These are phyloP conservation scores for Hydrotaea diabolus DNA, from an alignment of 2,888 invertebrate genomes.

Conservation along the genomic window DNA sequence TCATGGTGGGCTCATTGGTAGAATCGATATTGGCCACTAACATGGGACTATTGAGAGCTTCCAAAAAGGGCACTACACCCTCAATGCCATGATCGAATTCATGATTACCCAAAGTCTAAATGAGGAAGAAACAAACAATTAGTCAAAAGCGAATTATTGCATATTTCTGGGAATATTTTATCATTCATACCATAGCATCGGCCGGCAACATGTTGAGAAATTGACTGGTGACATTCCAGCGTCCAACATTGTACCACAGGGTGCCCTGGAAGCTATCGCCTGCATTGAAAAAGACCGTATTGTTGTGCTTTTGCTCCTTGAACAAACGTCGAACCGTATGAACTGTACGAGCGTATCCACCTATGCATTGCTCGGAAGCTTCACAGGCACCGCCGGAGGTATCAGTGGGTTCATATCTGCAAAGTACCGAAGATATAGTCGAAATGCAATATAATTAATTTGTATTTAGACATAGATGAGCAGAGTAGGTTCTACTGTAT, in stretches of 20 bases:
- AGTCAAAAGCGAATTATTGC: background rate
- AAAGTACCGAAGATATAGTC: background rate
- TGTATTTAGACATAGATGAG: too few species aligned
- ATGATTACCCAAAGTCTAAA: conserved; percentile 91
- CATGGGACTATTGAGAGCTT: conserved; percentile 84
- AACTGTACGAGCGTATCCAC: conserved; percentile 86
- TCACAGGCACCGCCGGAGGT: conserved; percentile 83
- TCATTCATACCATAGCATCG: conserved; percentile 85
- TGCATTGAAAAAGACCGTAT: conserved; percentile 88
- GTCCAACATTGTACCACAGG: conserved; percentile 89
- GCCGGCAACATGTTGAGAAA: conserved; percentile 89
- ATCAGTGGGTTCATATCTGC: conserved; percentile 85
- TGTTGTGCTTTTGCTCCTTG: conserved; percentile 80
- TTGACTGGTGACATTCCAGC: conserved; percentile 87
- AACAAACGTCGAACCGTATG: conserved; percentile 82
- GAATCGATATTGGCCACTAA: conserved; percentile 89
- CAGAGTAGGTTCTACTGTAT: too few species aligned
- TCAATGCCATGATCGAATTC: conserved; percentile 90
- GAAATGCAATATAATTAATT: too few species aligned
- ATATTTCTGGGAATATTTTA: background rate
- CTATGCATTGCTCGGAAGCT: conserved; percentile 83
- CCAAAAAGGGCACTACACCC: conserved; percentile 87
- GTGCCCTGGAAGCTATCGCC: conserved; percentile 94
- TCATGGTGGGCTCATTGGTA: conserved; percentile 84
- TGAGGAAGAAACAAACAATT: background rate